Conservation (phyloP, 64 coral and sea anemone species). For the Montipora efflorescens region DNA sequence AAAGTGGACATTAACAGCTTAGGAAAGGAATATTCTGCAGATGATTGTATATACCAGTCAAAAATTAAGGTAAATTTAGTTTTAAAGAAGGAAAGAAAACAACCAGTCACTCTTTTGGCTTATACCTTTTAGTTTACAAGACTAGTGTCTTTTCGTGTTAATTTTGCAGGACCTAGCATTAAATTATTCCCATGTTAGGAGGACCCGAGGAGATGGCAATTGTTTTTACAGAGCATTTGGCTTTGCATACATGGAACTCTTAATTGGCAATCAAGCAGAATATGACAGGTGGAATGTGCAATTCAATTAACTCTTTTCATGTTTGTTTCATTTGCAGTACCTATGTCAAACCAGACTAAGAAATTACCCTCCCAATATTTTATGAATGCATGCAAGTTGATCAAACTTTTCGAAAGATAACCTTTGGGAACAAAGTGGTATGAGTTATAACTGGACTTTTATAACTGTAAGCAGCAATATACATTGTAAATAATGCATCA, state of each 20-base stretch:
- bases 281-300: constrained; percentile 83
- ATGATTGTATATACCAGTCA: constrained; percentile 89
- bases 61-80: constrained; percentile 87
- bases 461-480: too few species aligned
- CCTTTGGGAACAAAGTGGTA: too few species aligned
- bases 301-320: not conserved
- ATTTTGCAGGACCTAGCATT: constrained; percentile 76
- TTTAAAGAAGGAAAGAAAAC: not conserved
- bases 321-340: not conserved
- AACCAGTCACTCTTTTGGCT: not conserved
- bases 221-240: constrained; percentile 99
- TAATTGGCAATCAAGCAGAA: constrained; percentile 81
- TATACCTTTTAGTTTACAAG: not conserved
- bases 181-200: constrained; percentile 93
- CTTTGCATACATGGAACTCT: constrained; percentile 85
- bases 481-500: too few species aligned
- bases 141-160: not conserved
- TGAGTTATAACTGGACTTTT: too few species aligned
- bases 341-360: too few species aligned
- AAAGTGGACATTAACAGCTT: constrained; percentile 77
- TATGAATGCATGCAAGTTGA: too few species aligned
- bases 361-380: too few species aligned
- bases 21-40: constrained; percentile 76
- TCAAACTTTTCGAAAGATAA: too few species aligned
- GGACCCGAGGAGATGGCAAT: constrained; percentile 97